These are phyloP conservation scores for Meloidogyne chitwoodi DNA, from an alignment of 1,140 invertebrate species.

Conservation along the genomic window DNA sequence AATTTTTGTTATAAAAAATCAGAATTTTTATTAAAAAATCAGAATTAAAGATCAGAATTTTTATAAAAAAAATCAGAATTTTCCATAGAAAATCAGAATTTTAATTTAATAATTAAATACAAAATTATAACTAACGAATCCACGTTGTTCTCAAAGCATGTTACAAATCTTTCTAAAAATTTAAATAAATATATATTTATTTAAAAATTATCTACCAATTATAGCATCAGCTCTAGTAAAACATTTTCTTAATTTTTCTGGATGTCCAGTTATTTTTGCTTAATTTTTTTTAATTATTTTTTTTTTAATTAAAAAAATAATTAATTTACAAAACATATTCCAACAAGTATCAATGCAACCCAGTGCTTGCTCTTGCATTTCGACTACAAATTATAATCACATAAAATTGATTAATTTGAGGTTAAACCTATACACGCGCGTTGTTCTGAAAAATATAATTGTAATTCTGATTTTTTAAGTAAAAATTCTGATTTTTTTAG, in stretches of 20 bases:
- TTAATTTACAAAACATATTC: constrained; percentile 34
- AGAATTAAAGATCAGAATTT: neutral
- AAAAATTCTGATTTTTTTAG: no score
- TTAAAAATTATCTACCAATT: constrained; percentile 2
- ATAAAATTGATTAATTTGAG: no score
- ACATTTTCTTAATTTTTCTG: constrained; percentile 39
- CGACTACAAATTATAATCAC: constrained; percentile 30
- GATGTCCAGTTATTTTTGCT: constrained; percentile 30
- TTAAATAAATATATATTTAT: neutral
- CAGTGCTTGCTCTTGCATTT: constrained; percentile 45
- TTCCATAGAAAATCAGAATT: neutral
- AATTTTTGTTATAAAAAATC: no score
- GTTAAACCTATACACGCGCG: no score
- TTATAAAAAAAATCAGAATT: neutral
- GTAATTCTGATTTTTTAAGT: no score
- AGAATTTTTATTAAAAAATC: neutral
- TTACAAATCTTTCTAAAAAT: constrained; percentile 30
- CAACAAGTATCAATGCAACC: constrained; percentile 46
- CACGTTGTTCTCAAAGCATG: constrained; percentile 48
- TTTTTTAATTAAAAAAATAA: neutral
- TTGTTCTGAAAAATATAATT: no score
- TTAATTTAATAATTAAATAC: no score
- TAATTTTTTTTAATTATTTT: neutral
- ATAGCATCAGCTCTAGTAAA: constrained; percentile 37
- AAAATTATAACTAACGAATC: constrained; percentile 42